These are phyloP conservation scores for Drosophila infuscata DNA, from an alignment of 2,888 invertebrate species.

Conservation along the genomic window DNA sequence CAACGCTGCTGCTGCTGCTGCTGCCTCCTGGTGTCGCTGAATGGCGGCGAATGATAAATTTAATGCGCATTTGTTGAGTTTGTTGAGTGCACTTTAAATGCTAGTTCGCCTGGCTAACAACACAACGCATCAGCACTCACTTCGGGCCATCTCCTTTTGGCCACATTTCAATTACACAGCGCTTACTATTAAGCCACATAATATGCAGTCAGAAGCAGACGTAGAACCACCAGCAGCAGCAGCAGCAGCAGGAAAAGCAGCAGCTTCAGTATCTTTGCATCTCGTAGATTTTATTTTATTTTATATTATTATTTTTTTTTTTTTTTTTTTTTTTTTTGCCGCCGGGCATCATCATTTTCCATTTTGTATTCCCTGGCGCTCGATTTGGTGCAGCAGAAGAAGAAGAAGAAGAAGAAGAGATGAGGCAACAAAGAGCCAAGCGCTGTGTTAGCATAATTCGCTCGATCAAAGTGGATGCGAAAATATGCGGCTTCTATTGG, in stretches of 20 bases:
- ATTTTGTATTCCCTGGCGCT: constrained; percentile 63
- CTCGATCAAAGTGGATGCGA: constrained; percentile 55
- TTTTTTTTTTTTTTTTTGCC: constrained; percentile 1
- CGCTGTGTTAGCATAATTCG: constrained; percentile 56
- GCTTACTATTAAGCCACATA: constrained; percentile 30
- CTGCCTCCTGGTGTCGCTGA: neutral
- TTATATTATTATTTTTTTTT: neutral
- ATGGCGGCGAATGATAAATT: constrained; percentile 10
- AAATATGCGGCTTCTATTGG: constrained; percentile 47
- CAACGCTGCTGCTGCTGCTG: neutral
- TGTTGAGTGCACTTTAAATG: constrained; percentile 20
- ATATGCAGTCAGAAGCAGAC: constrained; percentile 17
- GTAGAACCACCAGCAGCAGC: neutral
- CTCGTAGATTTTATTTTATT: constrained; percentile 3
- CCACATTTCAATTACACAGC: constrained; percentile 38
- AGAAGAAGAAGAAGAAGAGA: neutral
- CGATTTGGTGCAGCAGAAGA: constrained; percentile 25
- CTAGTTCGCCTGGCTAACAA: constrained; percentile 1
- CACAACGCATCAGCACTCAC: constrained; percentile 20
- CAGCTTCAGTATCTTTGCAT: constrained; percentile 15
- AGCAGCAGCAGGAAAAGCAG: constrained; percentile 16
- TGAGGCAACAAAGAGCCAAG: neutral
- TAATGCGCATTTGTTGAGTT: constrained; percentile 23
- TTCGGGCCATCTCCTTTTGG: constrained; percentile 16
- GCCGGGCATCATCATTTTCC: constrained; percentile 59